These are phyloP conservation scores for Scolopax rusticola DNA, from an alignment of 2,797 vertebrate species.

Conservation along the genomic window DNA sequence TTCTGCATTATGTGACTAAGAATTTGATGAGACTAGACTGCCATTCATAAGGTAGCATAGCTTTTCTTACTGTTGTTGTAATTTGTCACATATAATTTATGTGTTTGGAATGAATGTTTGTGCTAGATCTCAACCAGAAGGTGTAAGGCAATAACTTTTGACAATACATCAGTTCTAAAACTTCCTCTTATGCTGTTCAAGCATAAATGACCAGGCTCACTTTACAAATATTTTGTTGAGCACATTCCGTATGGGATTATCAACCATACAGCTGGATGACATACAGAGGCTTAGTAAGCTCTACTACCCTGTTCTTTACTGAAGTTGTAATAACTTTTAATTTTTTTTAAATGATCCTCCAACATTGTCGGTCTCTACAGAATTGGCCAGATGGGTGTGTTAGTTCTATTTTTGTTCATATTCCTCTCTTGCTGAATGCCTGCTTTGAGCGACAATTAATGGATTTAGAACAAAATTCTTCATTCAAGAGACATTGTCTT, in stretches of 20 bases:
- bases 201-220: not conserved
- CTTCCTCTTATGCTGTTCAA: not conserved
- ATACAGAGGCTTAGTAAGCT: not conserved
- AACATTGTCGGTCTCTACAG: not conserved
- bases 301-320: not conserved
- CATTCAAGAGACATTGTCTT: not conserved
- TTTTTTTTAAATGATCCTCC: not conserved
- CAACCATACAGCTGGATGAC: not conserved
- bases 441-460: not conserved
- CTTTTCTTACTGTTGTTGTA: not conserved
- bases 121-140: not conserved
- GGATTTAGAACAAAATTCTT: not conserved
- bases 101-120: not conserved
- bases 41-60: not conserved
- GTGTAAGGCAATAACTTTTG: not conserved
- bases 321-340: not conserved
- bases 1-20: not conserved
- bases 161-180: not conserved
- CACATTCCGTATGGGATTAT: not conserved
- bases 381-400: not conserved
- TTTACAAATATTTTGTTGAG: not conserved
- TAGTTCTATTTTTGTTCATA: not conserved
- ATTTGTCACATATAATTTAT: not conserved
- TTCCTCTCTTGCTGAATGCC: not conserved
- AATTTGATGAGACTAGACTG: not conserved